These are phyloP conservation scores for Drosophila longiperda DNA, from an alignment of 2,888 invertebrate species.

Conservation along the genomic window DNA sequence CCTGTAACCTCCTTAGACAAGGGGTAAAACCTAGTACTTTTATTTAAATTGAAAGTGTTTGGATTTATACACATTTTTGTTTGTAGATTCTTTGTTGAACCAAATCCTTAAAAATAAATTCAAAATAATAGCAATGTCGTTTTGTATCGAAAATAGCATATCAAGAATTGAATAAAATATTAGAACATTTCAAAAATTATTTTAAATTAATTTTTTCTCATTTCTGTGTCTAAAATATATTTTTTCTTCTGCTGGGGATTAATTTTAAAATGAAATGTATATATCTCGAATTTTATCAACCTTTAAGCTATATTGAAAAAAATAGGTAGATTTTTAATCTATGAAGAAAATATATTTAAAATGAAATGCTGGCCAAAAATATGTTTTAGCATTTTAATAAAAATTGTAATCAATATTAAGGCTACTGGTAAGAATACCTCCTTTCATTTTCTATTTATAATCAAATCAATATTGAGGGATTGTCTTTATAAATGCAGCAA, in stretches of 20 bases:
- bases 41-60: background rate
- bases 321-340: background rate
- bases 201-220: background rate
- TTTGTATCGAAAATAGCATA: background rate
- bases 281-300: background rate
- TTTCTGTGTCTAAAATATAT: background rate
- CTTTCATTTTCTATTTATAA: slow-evolving; percentile 31
- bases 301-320: background rate
- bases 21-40: background rate
- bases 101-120: background rate
- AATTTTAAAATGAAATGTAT: background rate
- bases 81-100: background rate
- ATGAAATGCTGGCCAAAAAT: slow-evolving; percentile 1
- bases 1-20: background rate
- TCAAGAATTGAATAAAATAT: background rate
- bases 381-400: background rate
- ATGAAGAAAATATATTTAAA: background rate
- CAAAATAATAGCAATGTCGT: fast-evolving
- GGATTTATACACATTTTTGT: background rate
- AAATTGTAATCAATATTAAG: slow-evolving; percentile 7
- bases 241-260: background rate
- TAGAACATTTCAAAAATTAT: too few species aligned
- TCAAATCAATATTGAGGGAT: slow-evolving; percentile 32
- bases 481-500: slow-evolving; percentile 4
- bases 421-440: background rate